These are phyloP conservation scores for Oncopodura yosiiana DNA, from an alignment of 1,140 invertebrate genomes.

Conservation along the genomic window DNA sequence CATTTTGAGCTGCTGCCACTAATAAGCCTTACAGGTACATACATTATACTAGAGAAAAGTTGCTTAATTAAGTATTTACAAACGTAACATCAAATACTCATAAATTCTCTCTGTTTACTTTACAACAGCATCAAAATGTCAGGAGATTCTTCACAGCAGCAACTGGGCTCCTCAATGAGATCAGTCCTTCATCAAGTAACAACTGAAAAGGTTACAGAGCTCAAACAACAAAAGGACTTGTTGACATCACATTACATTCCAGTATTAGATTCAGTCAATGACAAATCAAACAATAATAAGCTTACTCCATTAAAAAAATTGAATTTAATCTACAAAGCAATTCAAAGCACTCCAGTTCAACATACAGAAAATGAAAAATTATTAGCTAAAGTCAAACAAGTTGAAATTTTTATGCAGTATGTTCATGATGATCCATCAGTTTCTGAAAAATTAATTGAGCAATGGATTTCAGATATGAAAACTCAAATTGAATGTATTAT, in stretches of 20 bases:
- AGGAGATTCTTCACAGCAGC: background rate
- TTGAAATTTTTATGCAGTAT: too few species aligned
- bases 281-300: background rate
- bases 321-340: background rate
- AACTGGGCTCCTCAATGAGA: background rate
- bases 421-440: slow-evolving; percentile 6
- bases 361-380: background rate
- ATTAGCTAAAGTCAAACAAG: background rate
- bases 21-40: too few species aligned
- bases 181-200: slow-evolving; percentile 20
- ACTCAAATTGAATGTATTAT: slow-evolving; percentile 13
- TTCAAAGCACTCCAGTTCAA: background rate
- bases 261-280: background rate
- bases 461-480: slow-evolving; percentile 8
- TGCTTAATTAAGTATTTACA: too few species aligned
- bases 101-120: too few species aligned
- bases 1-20: too few species aligned
- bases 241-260: slow-evolving; percentile 7
- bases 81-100: too few species aligned
- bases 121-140: too few species aligned
- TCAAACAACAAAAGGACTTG: slow-evolving; percentile 5
- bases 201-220: slow-evolving; percentile 15
- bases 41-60: too few species aligned
- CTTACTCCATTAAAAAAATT: background rate
- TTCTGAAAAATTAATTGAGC: background rate